Base-by-base conservation (phyloP, 1,140 invertebrate genomes). In the Lasioglossum baleicum region DNA sequence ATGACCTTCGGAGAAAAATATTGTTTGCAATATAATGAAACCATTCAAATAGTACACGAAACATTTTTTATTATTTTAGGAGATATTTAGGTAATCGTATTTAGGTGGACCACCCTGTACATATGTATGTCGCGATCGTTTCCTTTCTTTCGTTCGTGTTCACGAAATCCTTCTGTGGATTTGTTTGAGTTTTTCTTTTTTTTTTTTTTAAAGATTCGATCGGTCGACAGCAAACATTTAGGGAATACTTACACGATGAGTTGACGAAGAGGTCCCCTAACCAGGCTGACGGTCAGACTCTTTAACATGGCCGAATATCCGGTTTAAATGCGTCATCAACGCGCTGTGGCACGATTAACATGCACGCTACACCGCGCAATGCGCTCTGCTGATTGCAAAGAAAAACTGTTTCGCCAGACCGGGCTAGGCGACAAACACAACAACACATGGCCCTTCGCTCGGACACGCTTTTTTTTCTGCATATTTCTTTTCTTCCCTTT, bases 201-300 rank as follows among this genome's bases (percentile, higher is more conserved):
- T 0, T 26, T 26, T 26, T 22, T 64, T 53, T 13, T 15, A 2
- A 0, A n/a, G 48, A n/a, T 58, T 75, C 17, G 17, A 40, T 56
- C 58, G n/a, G 31, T 76, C 68, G 74, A 85, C 73, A 66, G 65
- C 71, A 77, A 85, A 85, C 83, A 85, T 70, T 81, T 70, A 84
- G 78, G 70, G 60, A 53, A 85, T 85, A 85, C 83, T 85, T 85
- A 85, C 83, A 80, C 83, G 73, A 84, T 83, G 68, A 61, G 69
- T 64, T 69, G 83, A 51, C 58, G 58, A 64, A 75, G 44, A 51
- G 78, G 78, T 80, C 72, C 53, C 78, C 64, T 75, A 80, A 80
- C 44, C 63, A 67, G 71, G 71, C 64, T 68, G 72, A 80, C 72
- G 15, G 70, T 66, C 71, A 68, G 69, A 58, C 72, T 66, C 70